Percentiles rank a stretch among this genome's conserved stretches.
These are phyloP conservation scores for Pterocles burchelli DNA, from an alignment of 2,113 vertebrate genomes.

Conservation along the genomic window DNA sequence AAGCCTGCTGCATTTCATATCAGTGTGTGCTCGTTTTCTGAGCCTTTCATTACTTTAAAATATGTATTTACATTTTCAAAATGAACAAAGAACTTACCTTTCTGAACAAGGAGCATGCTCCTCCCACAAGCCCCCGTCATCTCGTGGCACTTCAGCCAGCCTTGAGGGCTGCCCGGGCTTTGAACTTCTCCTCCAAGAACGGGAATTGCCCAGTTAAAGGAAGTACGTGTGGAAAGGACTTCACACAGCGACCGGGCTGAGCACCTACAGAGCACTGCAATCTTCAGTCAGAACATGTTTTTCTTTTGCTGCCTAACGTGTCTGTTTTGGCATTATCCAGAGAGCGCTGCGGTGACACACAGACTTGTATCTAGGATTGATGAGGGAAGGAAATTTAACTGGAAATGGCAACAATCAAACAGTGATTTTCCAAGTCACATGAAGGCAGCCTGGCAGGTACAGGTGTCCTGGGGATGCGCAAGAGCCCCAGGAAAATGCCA, in stretches of 20 bases:
- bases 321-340: neutral
- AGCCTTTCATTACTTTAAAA: neutral
- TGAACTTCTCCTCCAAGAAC: neutral
- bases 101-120: accelerated
- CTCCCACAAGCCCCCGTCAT: neutral
- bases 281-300: neutral
- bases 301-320: neutral
- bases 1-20: neutral
- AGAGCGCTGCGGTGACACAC: neutral
- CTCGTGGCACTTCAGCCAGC: neutral
- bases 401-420: neutral
- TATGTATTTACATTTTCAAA: neutral
- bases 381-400: neutral
- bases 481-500: conserved; percentile 41
- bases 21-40: neutral
- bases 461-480: neutral
- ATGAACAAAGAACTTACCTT: neutral
- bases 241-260: neutral
- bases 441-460: neutral
- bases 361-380: neutral
- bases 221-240: neutral
- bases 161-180: neutral
- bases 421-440: conserved; percentile 5
- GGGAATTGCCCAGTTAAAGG: neutral
- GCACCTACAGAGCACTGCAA: neutral